phyloP scores from a whole-genome alignment of 2,888 invertebrate species.

The Cactoblastis cactorum region DNA sequence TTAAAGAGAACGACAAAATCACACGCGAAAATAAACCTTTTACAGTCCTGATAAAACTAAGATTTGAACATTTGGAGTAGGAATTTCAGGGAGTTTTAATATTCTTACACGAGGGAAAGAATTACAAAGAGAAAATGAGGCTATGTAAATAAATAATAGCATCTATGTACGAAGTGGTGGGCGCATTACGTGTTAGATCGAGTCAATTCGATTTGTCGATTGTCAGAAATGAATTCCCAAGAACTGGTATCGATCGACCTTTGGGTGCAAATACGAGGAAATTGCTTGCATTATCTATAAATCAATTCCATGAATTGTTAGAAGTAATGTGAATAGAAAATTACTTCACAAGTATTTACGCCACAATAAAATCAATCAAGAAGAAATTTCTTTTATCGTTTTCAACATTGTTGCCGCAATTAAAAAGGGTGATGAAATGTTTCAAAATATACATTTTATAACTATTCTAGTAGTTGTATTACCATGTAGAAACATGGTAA shows the following conservation, averaged over 20 bases:
- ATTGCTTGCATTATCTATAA: constrained; percentile 26
- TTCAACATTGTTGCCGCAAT: no score
- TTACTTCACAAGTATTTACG: background rate
- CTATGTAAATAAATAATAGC: constrained; percentile 69
- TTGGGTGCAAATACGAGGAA: constrained; percentile 59
- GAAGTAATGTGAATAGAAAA: background rate
- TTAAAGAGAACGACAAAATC: constrained; percentile 38
- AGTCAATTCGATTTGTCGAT: constrained; percentile 69
- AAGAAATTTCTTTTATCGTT: no score
- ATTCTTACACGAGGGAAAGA: constrained; percentile 74
- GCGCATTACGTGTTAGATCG: constrained; percentile 69
- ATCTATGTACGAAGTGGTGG: constrained; percentile 50
- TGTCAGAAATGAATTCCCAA: constrained; percentile 40
- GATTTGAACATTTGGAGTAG: constrained; percentile 32
- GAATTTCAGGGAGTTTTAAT: constrained; percentile 65
- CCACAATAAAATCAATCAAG: background rate
- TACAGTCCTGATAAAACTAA: constrained; percentile 32
- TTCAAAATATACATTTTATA: no score
- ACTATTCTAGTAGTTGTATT: no score
- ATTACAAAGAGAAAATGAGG: constrained; percentile 75
- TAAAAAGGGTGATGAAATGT: no score
- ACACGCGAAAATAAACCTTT: constrained; percentile 35
- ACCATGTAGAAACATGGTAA: no score
- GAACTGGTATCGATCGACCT: constrained; percentile 52
- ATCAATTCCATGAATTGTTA: constrained; percentile 26